Percentiles rank a stretch among this genome's conserved stretches.
Conservation (phyloP, 2,888 invertebrate genomes). For the Ornithoptera alexandrae region DNA sequence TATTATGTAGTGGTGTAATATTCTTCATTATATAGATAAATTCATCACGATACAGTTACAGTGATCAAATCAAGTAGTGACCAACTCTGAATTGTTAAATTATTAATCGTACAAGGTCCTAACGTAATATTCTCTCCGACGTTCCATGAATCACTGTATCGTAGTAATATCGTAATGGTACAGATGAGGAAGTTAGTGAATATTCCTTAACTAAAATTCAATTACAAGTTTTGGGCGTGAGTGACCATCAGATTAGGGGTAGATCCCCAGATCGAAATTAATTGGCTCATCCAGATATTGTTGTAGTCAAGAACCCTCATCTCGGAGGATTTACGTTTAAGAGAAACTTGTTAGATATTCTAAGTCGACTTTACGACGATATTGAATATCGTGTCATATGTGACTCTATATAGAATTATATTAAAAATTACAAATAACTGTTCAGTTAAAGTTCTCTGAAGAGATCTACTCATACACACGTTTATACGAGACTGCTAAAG, state of each 20-base stretch:
- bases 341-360: conserved; percentile 33
- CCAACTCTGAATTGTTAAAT: conserved; percentile 26
- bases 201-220: conserved; percentile 64
- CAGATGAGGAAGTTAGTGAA: conserved; percentile 49
- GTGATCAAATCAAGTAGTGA: conserved; percentile 26
- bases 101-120: conserved; percentile 27
- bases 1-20: background rate
- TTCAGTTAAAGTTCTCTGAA: too few relatives aligned
- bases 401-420: background rate
- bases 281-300: conserved; percentile 75
- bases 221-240: conserved; percentile 69
- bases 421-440: too few relatives aligned
- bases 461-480: too few relatives aligned
- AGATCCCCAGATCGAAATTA: conserved; percentile 68
- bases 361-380: conserved; percentile 40
- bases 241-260: conserved; percentile 74
- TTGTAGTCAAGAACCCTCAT: conserved; percentile 65
- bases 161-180: conserved; percentile 40
- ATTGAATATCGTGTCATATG: conserved; percentile 26
- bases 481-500: too few relatives aligned
- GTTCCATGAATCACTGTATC: conserved; percentile 36
- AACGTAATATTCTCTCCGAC: conserved; percentile 27
- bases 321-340: conserved; percentile 63
- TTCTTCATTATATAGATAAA: background rate
- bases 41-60: conserved; percentile 2